Evolutionary conservation across 2,797 vertebrate species (phyloP).

Genomic region (Parauchenoglanis ngamensis): DNA sequence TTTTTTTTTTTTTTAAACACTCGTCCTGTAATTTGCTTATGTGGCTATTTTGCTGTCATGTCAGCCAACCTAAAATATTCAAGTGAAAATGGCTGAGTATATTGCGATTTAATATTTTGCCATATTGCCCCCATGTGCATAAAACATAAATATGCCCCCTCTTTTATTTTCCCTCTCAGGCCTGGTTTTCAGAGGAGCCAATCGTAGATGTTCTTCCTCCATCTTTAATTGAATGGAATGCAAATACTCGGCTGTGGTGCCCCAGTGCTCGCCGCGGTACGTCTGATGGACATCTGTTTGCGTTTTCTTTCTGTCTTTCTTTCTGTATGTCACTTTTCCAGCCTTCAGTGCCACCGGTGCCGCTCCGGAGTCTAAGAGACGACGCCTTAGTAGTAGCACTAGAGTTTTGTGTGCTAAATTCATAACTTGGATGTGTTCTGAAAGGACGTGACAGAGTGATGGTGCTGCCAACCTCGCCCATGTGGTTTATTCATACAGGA

Average conservation of each 20-base stretch:
- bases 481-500: conserved; percentile 8
- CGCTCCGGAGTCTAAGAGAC: background rate
- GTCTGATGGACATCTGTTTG: conserved; percentile 70
- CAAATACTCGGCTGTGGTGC: conserved; percentile 49
- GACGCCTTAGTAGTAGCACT: background rate
- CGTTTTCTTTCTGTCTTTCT: conserved; percentile 55
- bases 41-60: background rate
- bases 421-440: background rate
- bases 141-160: conserved; percentile 1
- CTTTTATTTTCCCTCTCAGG: conserved; percentile 31
- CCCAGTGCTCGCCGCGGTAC: conserved; percentile 51
- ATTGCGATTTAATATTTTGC: background rate
- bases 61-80: background rate
- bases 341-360: background rate
- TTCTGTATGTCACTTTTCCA: conserved; percentile 52
- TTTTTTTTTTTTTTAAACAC: background rate
- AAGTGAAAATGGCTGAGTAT: background rate
- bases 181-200: conserved; percentile 38
- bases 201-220: conserved; percentile 48
- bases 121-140: background rate
- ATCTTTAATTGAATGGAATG: conserved; percentile 59
- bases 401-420: conserved; percentile 7
- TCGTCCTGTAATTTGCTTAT: background rate
- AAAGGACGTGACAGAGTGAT: background rate
- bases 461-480: background rate